Evolutionary conservation across 2,888 invertebrate species (phyloP).

Genomic region (Tipula lateralis): DNA sequence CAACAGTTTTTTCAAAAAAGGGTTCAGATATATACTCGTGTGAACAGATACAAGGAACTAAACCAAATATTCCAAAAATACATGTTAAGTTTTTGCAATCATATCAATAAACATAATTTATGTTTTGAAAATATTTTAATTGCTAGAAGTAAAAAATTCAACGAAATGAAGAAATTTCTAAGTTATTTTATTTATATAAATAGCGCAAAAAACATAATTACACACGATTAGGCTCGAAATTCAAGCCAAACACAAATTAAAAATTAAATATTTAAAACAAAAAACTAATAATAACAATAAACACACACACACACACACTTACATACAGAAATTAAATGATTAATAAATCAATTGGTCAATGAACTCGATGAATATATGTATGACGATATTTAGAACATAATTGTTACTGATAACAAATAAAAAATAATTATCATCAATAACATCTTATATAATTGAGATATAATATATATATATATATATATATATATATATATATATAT

Average conservation of each 20-base stretch:
- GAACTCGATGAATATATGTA: neutral
- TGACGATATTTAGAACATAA: neutral
- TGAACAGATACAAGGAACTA: neutral
- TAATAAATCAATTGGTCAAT: slow-evolving; percentile 19
- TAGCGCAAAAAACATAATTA: slow-evolving; percentile 16
- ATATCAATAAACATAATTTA: slow-evolving; percentile 11
- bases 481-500: too few relatives aligned
- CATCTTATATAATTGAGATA: neutral
- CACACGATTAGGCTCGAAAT: neutral
- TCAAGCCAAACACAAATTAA: neutral
- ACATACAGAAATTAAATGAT: slow-evolving; percentile 12
- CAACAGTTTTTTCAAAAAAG: neutral
- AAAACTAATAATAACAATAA: neutral
- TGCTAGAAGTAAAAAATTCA: neutral
- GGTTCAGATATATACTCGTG: neutral
- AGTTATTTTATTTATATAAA: neutral
- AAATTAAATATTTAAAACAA: neutral
- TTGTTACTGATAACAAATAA: neutral
- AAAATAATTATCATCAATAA: neutral
- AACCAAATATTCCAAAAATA: neutral
- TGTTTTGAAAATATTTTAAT: neutral
- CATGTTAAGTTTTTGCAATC: neutral
- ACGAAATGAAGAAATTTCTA: neutral
- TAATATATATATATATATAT: too few relatives aligned
- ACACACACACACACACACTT: neutral